phyloP scores from a whole-genome alignment of 2,888 invertebrate species.

The Andrena fulva region DNA sequence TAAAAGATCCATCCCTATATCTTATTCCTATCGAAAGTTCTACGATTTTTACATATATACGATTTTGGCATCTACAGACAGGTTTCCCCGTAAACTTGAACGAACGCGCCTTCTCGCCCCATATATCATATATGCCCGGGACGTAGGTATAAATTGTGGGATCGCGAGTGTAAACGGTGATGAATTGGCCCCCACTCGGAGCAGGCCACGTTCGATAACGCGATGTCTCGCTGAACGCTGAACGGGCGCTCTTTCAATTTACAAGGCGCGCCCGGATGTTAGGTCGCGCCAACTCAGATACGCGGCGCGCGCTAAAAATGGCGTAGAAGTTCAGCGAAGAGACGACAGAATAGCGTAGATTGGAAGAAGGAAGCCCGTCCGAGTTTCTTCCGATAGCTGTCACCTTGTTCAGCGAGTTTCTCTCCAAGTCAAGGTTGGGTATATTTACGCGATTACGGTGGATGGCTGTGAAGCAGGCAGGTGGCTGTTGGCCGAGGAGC shows the following conservation, averaged over 20 bases:
- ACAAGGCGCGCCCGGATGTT: not conserved
- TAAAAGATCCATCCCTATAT: no score
- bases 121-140: no score
- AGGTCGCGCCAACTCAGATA: not conserved
- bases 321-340: not conserved
- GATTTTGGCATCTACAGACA: no score
- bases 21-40: no score
- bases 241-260: conserved; percentile 14
- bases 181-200: not conserved
- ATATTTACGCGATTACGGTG: conserved; percentile 40
- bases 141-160: no score
- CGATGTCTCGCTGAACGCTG: conserved; percentile 64
- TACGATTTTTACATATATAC: no score
- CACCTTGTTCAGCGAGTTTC: conserved; percentile 35
- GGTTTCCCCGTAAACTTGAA: no score
- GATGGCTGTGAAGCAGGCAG: conserved; percentile 24
- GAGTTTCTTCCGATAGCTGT: conserved; percentile 25
- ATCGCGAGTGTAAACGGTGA: no score
- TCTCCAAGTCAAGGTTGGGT: conserved; percentile 23
- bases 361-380: not conserved
- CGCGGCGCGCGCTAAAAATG: not conserved
- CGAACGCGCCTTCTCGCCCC: no score
- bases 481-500: conserved; percentile 48
- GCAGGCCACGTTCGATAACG: conserved; percentile 72
- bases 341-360: not conserved